Evolutionary conservation across 1,140 invertebrate genomes (phyloP).

Genomic region (Antheraea mylitta): DNA sequence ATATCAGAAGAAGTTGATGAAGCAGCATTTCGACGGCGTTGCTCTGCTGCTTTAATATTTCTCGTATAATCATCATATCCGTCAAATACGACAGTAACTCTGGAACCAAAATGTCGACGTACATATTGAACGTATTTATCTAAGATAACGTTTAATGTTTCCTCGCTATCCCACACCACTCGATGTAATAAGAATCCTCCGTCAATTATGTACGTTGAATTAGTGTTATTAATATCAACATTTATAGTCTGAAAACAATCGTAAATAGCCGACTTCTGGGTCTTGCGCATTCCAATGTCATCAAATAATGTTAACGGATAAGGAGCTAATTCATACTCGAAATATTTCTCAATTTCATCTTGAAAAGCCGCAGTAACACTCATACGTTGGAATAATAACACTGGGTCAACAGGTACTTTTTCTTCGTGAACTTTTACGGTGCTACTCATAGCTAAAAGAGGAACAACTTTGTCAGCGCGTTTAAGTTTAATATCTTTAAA

Average conservation of each 20-base stretch:
- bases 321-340: constrained; percentile 45
- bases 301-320: constrained; percentile 14
- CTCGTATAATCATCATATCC: no score
- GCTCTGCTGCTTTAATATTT: no score
- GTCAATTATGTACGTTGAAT: constrained; percentile 34
- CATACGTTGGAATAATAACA: constrained; percentile 62
- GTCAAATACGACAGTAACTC: no score
- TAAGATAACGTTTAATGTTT: no score
- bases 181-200: constrained; percentile 32
- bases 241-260: constrained; percentile 41
- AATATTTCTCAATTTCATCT: constrained; percentile 50
- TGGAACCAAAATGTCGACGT: constrained; percentile 25
- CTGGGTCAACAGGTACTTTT: constrained; percentile 47
- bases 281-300: constrained; percentile 33
- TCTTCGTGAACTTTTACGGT: constrained; percentile 48
- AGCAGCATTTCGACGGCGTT: no score
- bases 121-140: no score
- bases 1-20: no score
- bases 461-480: constrained; percentile 47
- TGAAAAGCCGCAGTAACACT: constrained; percentile 25
- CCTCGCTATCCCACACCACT: constrained; percentile 18
- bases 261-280: constrained; percentile 49
- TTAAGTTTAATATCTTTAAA: constrained; percentile 57
- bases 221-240: constrained; percentile 29
- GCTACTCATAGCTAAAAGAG: constrained; percentile 21